Evolutionary conservation across 2,113 vertebrate genomes (phyloP).

Genomic region (Penelope pileata): DNA sequence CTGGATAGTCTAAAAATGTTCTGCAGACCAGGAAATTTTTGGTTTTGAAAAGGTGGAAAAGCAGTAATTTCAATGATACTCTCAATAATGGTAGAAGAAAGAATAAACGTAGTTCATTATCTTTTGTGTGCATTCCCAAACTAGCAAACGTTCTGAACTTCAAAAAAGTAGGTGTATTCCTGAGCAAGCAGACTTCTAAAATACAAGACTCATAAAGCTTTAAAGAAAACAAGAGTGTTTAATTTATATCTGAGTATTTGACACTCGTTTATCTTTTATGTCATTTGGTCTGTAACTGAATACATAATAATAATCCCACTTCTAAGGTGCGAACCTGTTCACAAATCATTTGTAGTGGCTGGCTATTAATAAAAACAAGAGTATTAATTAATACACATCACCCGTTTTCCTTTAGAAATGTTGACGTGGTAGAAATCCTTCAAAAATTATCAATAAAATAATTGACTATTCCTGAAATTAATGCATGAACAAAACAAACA

Average conservation of each 20-base stretch:
- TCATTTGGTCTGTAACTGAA: conserved; percentile 44
- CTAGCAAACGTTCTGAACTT: background rate
- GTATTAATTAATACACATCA: background rate
- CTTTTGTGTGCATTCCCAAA: background rate
- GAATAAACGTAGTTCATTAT: background rate
- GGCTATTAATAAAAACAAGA: background rate
- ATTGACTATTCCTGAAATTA: background rate
- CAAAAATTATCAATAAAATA: background rate
- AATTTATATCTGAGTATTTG: background rate
- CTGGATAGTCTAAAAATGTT: background rate
- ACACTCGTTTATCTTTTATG: conserved; percentile 6
- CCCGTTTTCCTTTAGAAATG: background rate
- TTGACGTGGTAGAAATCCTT: background rate
- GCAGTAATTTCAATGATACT: background rate
- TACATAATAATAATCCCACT: background rate
- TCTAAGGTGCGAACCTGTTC: background rate
- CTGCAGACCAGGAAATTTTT: background rate
- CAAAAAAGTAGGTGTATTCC: background rate
- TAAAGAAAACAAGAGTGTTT: background rate
- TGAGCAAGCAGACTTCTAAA: background rate
- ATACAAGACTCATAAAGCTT: background rate
- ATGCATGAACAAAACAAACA: background rate
- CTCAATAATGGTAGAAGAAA: background rate
- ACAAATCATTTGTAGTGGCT: background rate
- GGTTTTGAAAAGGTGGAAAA: too few species aligned